These are phyloP conservation scores for Battus philenor DNA, from an alignment of 1,140 invertebrate species.

Conservation along the genomic window DNA sequence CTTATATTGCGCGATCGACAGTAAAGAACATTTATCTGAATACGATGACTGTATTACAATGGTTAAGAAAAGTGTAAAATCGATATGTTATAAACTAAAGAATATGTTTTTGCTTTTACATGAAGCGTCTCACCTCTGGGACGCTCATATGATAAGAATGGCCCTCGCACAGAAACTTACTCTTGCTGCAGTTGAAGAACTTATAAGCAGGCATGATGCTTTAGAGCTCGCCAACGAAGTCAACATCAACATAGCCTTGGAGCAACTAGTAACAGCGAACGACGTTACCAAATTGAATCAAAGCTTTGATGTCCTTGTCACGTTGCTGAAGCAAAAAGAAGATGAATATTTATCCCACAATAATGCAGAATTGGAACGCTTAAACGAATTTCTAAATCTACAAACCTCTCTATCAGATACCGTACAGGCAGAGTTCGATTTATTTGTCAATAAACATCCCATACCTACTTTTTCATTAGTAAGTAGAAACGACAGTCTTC, in stretches of 20 bases:
- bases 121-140: slow-evolving; percentile 44
- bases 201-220: slow-evolving; percentile 42
- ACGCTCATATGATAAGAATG: slow-evolving; percentile 44
- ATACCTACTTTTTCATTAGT: slow-evolving; percentile 18
- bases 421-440: slow-evolving; percentile 44
- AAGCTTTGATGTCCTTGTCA: slow-evolving; percentile 27
- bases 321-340: slow-evolving; percentile 29
- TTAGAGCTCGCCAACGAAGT: slow-evolving; percentile 50
- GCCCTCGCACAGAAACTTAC: slow-evolving; percentile 49
- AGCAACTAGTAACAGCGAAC: slow-evolving; percentile 36
- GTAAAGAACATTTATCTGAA: not conserved
- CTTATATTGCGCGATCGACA: not conserved
- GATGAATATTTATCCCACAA: slow-evolving; percentile 41
- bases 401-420: slow-evolving; percentile 27
- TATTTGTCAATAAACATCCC: slow-evolving; percentile 46
- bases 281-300: slow-evolving; percentile 46
- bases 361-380: slow-evolving; percentile 35
- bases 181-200: slow-evolving; percentile 51
- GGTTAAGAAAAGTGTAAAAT: slow-evolving; percentile 41
- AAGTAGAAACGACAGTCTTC: slow-evolving; percentile 11
- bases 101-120: slow-evolving; percentile 45
- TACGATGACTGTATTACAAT: slow-evolving; percentile 21
- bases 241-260: slow-evolving; percentile 42
- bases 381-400: slow-evolving; percentile 48
- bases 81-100: slow-evolving; percentile 36